phyloP scores from a whole-genome alignment of 2,888 invertebrate genomes.

The Limnephilus marmoratus region DNA sequence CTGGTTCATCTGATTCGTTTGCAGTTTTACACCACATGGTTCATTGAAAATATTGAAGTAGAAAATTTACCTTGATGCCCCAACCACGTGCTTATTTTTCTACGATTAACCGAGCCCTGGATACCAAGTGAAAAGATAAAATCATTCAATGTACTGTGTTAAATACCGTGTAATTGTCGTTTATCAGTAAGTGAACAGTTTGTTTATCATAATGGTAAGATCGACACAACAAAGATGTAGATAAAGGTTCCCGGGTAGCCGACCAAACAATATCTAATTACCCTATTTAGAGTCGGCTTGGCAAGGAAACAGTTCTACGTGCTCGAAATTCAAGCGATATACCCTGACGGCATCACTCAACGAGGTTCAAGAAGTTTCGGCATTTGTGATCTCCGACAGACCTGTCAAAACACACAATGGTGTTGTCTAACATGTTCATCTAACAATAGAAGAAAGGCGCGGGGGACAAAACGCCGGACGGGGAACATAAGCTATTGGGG shows the following conservation, averaged over 20 bases:
- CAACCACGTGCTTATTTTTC: neutral
- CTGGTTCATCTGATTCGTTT: no score
- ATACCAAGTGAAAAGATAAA: neutral
- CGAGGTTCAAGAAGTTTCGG: constrained; percentile 29
- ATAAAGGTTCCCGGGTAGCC: neutral
- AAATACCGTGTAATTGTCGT: neutral
- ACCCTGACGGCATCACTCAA: constrained; percentile 17
- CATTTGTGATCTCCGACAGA: constrained; percentile 36
- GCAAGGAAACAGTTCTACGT: neutral
- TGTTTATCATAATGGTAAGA: neutral
- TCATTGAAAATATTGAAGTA: no score
- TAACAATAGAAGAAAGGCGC: constrained; percentile 27
- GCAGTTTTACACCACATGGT: no score
- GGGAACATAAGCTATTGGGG: constrained; percentile 27
- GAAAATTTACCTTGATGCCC: no score
- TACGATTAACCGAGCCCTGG: neutral
- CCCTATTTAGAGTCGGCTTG: neutral
- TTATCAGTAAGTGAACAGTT: neutral
- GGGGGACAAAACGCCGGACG: constrained; percentile 42
- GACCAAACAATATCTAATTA: neutral
- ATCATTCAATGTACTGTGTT: neutral
- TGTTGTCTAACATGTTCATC: constrained; percentile 26
- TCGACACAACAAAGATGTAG: neutral
- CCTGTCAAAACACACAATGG: constrained; percentile 53
- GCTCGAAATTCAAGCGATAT: neutral